A percentile compares a stretch with the other conserved stretches of the same genome.
Evolutionary conservation across 2,888 invertebrate species (phyloP).

Genomic region (Drosophila basisetae): DNA sequence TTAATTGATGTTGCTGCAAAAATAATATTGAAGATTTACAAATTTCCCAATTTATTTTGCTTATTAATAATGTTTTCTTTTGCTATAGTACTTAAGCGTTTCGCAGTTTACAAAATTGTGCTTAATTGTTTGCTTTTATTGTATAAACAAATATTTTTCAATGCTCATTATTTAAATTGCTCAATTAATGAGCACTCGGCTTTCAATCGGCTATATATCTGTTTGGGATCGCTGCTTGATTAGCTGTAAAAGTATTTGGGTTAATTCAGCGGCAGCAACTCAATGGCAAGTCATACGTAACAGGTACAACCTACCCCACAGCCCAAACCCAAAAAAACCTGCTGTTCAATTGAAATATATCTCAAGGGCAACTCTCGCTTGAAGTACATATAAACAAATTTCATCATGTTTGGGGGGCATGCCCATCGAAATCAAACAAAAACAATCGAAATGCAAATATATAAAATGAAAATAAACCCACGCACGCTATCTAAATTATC

Average conservation of each 20-base stretch:
- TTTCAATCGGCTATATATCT: not conserved
- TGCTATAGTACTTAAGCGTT: not conserved
- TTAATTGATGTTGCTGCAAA: not conserved
- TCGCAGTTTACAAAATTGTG: not conserved
- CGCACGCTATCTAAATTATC: conserved; percentile 65
- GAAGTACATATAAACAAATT: conserved; percentile 60
- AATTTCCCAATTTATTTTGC: not conserved
- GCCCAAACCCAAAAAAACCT: not conserved
- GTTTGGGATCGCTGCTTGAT: conserved; percentile 3
- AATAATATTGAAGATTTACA: not conserved
- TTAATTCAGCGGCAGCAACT: conserved; percentile 26
- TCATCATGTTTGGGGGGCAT: conserved; percentile 32
- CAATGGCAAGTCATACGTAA: conserved; percentile 23
- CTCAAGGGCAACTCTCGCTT: conserved; percentile 56
- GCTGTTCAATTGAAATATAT: conserved; percentile 7
- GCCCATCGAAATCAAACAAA: conserved; percentile 44
- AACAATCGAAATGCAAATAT: conserved; percentile 12
- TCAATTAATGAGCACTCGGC: conserved; percentile 33
- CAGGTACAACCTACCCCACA: conserved; percentile 18
- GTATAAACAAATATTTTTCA: not conserved
- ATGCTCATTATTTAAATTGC: conserved; percentile 8
- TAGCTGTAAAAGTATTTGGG: conserved; percentile 33
- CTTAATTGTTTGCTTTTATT: conserved; percentile 1
- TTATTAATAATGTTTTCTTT: not conserved
- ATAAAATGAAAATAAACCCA: conserved; percentile 25